Conservation (phyloP, 2,797 vertebrate genomes). For the Catostomus latipinnis region DNA sequence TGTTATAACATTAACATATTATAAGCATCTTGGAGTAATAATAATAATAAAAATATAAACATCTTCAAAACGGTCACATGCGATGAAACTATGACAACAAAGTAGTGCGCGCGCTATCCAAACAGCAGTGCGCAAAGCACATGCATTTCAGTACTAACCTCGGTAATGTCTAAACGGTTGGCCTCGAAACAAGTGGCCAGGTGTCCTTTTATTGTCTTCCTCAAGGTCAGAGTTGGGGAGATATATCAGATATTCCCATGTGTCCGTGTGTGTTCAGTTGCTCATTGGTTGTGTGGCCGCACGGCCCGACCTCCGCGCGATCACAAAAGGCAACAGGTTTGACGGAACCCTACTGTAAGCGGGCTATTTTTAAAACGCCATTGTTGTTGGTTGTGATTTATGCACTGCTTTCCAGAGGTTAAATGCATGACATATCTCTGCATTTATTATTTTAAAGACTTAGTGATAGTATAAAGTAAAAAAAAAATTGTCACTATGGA, state of each 20-base stretch:
- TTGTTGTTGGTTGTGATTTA: slow-evolving; percentile 62
- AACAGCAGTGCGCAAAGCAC: slow-evolving; percentile 35
- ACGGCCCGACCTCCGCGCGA: slow-evolving; percentile 60
- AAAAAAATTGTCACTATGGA: background rate
- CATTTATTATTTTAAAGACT: background rate
- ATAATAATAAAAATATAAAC: too few relatives aligned
- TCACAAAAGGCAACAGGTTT: slow-evolving; percentile 91
- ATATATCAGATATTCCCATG: slow-evolving; percentile 88
- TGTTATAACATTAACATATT: too few relatives aligned
- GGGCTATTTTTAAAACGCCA: slow-evolving; percentile 88
- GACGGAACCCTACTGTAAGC: slow-evolving; percentile 71
- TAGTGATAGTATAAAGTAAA: background rate
- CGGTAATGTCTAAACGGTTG: slow-evolving; percentile 73
- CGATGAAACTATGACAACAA: background rate
- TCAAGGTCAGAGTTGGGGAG: slow-evolving; percentile 87
- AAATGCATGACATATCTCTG: slow-evolving; percentile 12
- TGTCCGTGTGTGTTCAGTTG: slow-evolving; percentile 77
- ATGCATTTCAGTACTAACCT: slow-evolving; percentile 78
- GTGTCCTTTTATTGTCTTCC: slow-evolving; percentile 88
- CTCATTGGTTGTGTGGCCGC: slow-evolving; percentile 75
- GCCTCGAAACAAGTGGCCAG: slow-evolving; percentile 67
- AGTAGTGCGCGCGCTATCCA: background rate
- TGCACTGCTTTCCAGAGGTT: slow-evolving; percentile 29
- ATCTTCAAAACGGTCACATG: slow-evolving; percentile 1
- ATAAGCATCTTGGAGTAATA: too few relatives aligned